phyloP scores from a whole-genome alignment of 2,113 vertebrate species.

The Elephas maximus region DNA sequence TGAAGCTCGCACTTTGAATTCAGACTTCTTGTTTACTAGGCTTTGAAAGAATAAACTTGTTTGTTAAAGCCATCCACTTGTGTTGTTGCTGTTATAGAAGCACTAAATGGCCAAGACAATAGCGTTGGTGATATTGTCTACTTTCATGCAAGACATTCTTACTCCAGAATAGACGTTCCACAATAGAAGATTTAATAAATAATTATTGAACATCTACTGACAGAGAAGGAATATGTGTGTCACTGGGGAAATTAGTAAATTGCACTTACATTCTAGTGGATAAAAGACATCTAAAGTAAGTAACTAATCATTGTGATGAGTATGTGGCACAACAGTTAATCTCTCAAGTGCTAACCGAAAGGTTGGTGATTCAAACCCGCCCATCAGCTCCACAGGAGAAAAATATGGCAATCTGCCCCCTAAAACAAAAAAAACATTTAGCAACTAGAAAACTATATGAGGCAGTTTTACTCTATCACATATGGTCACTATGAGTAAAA shows the following conservation, averaged over 20 bases:
- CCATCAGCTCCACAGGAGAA: not conserved
- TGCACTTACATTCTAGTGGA: not conserved
- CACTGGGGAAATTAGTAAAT: not conserved
- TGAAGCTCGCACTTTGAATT: too few relatives aligned
- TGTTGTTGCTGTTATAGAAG: too few relatives aligned
- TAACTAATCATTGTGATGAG: not conserved
- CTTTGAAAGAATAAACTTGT: too few relatives aligned
- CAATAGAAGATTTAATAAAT: not conserved
- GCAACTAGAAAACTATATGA: not conserved
- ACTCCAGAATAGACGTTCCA: not conserved
- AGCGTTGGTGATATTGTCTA: too few relatives aligned
- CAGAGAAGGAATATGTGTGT: not conserved
- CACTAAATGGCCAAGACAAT: too few relatives aligned
- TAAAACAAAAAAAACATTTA: not conserved
- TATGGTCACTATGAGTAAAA: too few relatives aligned
- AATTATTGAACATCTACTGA: not conserved
- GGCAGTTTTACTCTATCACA: not conserved
- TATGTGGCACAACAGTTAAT: not conserved
- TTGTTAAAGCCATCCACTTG: too few relatives aligned
- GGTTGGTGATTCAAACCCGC: not conserved
- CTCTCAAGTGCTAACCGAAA: not conserved
- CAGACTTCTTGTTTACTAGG: too few relatives aligned
- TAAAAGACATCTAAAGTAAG: not conserved
- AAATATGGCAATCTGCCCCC: not conserved
- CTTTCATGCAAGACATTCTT: not conserved